These are phyloP conservation scores for Eulemur rubriventer DNA, from an alignment of 2,797 vertebrate genomes.

Conservation along the genomic window DNA sequence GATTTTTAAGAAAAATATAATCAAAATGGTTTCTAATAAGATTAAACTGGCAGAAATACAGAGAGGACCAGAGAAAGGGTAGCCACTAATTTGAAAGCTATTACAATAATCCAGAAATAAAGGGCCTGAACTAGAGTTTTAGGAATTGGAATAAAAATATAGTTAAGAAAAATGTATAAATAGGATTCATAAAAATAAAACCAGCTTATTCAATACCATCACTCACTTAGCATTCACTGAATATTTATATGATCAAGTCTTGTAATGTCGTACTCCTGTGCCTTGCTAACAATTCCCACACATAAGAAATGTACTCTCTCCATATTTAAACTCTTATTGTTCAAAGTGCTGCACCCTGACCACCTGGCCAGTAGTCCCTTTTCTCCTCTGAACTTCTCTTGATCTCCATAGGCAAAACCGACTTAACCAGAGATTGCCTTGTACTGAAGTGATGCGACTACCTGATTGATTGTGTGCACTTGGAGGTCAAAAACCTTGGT, in stretches of 20 bases:
- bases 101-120: background rate
- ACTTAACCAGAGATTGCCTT: background rate
- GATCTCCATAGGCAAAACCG: background rate
- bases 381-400: background rate
- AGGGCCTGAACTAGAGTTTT: background rate
- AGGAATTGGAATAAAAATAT: background rate
- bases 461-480: background rate
- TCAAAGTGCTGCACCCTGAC: background rate
- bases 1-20: background rate
- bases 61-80: background rate
- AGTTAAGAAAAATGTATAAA: background rate
- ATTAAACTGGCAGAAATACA: background rate
- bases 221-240: background rate
- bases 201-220: background rate
- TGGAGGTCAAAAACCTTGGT: conserved; percentile 30
- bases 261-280: background rate
- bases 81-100: background rate
- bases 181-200: background rate
- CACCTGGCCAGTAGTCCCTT: background rate
- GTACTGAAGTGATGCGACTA: conserved; percentile 10
- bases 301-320: background rate
- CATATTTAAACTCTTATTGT: background rate
- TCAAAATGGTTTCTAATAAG: conserved; percentile 12
- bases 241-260: background rate
- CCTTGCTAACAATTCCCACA: background rate